Evolutionary conservation across 2,797 vertebrate species (phyloP).

Genomic region (Ctenochaetus hawaiiensis): DNA sequence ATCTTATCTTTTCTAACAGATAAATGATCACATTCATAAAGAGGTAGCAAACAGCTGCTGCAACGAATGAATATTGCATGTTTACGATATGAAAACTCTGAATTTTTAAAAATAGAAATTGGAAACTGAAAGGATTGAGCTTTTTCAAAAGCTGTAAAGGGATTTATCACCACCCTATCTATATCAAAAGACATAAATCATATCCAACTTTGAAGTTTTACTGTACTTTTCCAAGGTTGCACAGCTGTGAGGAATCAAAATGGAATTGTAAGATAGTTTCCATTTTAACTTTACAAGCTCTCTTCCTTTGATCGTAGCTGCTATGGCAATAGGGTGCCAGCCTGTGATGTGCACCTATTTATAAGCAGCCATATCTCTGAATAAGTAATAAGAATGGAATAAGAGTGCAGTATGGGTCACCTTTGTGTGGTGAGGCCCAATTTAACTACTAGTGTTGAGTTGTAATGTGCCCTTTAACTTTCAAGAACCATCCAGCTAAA

Average conservation of each 20-base stretch:
- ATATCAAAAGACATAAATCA: slow-evolving; percentile 16
- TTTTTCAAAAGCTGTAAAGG: slow-evolving; percentile 9
- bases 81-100: neutral
- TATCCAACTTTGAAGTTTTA: neutral
- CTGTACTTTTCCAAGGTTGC: neutral
- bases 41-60: slow-evolving; percentile 8
- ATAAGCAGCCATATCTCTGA: slow-evolving; percentile 44
- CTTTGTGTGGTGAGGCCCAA: slow-evolving; percentile 21
- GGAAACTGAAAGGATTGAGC: neutral
- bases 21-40: slow-evolving; percentile 16
- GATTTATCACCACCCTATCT: neutral
- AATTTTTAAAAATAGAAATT: slow-evolving; percentile 5
- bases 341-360: slow-evolving; percentile 53
- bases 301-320: slow-evolving; percentile 39
- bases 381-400: slow-evolving; percentile 47
- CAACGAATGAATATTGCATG: neutral
- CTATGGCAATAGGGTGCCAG: slow-evolving; percentile 32
- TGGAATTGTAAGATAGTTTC: slow-evolving; percentile 8
- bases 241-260: slow-evolving; percentile 20
- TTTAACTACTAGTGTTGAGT: neutral
- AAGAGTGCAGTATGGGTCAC: slow-evolving; percentile 46
- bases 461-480: slow-evolving; percentile 5
- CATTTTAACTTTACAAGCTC: slow-evolving; percentile 21
- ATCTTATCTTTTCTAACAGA: slow-evolving; percentile 31
- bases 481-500: neutral